Evolutionary conservation across 2,113 vertebrate species (phyloP).

Genomic region (Ellobius talpinus): DNA sequence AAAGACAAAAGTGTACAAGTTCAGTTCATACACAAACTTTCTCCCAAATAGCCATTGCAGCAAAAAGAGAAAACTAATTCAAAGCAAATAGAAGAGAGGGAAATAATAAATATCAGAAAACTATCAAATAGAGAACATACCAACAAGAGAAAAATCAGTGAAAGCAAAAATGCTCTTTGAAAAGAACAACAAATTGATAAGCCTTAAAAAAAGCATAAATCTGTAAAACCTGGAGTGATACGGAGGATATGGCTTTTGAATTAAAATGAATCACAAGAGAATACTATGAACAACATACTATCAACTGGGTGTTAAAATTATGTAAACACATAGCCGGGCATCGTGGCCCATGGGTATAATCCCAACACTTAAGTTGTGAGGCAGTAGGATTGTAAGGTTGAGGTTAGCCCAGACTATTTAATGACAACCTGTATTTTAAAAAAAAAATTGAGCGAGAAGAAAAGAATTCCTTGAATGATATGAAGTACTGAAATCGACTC

Average conservation of each 20-base stretch:
- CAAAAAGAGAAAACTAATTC: not conserved
- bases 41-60: not conserved
- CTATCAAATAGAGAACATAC: not conserved
- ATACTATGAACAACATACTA: not conserved
- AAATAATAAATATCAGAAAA: not conserved
- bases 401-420: not conserved
- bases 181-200: not conserved
- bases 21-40: not conserved
- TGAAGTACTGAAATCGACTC: not conserved
- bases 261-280: not conserved
- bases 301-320: not conserved
- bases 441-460: no score
- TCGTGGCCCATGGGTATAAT: not conserved
- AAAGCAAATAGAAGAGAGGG: not conserved
- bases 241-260: not conserved
- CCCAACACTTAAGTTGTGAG: not conserved
- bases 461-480: not conserved
- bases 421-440: not conserved
- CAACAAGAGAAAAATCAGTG: not conserved
- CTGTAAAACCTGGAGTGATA: not conserved
- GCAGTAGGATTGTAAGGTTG: not conserved
- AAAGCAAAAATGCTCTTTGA: conserved; percentile 24
- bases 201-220: not conserved
- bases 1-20: not conserved
- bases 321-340: not conserved